phyloP scores from a whole-genome alignment of 2,113 vertebrate genomes.

The Dipodomys stephensi region DNA sequence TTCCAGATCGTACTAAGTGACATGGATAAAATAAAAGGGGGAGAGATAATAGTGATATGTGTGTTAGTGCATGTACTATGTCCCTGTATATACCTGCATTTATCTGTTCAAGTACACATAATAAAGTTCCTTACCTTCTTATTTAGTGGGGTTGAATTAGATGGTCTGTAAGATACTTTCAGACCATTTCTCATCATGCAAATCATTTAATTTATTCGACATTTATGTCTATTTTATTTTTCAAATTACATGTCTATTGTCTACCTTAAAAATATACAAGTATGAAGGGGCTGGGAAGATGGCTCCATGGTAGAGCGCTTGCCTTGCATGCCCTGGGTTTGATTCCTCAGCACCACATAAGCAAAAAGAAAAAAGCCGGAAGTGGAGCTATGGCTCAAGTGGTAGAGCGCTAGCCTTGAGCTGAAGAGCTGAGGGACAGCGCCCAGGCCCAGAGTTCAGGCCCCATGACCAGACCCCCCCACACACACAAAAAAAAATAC shows the following conservation, averaged over 20 bases:
- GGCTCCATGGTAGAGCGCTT: too few species aligned
- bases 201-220: background rate
- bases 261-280: background rate
- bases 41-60: background rate
- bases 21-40: background rate
- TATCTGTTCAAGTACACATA: too few species aligned
- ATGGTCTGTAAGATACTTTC: background rate
- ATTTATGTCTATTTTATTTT: slow-evolving; percentile 4
- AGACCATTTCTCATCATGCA: background rate
- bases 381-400: too few species aligned
- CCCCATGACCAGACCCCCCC: too few species aligned
- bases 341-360: too few species aligned
- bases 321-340: too few species aligned
- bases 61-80: background rate
- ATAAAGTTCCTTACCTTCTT: background rate
- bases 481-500: too few species aligned
- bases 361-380: too few species aligned
- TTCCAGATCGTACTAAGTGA: background rate
- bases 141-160: background rate
- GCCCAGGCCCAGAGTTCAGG: too few species aligned
- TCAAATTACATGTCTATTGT: background rate
- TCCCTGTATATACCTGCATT: background rate
- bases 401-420: too few species aligned
- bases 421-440: too few species aligned
- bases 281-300: too few species aligned